Base-by-base conservation (phyloP, 2,113 vertebrate genomes). In the Holacanthus passer region DNA sequence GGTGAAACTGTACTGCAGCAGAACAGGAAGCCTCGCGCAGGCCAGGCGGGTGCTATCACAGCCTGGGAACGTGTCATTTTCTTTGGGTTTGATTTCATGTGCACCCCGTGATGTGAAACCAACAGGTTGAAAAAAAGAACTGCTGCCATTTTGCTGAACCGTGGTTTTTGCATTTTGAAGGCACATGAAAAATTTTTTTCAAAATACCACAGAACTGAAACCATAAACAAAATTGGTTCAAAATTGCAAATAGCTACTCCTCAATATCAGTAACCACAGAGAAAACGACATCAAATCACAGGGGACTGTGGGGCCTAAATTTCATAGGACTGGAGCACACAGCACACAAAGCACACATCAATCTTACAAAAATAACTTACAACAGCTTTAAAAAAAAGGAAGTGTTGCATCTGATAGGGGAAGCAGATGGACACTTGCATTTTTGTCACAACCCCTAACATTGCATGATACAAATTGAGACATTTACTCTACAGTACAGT, bases 341-440 rank as follows among this genome's bases (percentile, higher is more conserved):
- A 4, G 9, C 13, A 31, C 8, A 37, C 35, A 8, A 37, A 5
- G 4, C 10, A 19, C 17, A 59, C 0, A 20, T 16, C 22, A 29
- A 24, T 20, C 22, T 17, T 19, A 11, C 1, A 29, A 29, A 53
- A 73, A 10, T 41, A 52, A 65, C 77, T 2, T 37, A 32, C 19
- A 41, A 8, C 14, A 13, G 17, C 3, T 32, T 10, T 24, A 52
- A 87, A 89, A 76, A 47, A 29, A 48, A n/a, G 85, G 88, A 92
- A 92, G 81, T 79, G 4, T 1, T 0, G 0, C 10, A 45, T 71
- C 20, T 31, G 70, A 70, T 75, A 50, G 43, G 19, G 88, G 88
- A 92, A 92, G 87, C 22, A 24, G 10, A 41, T 35, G 2, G 1
- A 32, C 5, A 9, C 5, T 8, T 45, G 4, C 20, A 73, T 45